These are phyloP conservation scores for Eretmochelys imbricata DNA, from an alignment of 2,113 vertebrate species.

Conservation along the genomic window DNA sequence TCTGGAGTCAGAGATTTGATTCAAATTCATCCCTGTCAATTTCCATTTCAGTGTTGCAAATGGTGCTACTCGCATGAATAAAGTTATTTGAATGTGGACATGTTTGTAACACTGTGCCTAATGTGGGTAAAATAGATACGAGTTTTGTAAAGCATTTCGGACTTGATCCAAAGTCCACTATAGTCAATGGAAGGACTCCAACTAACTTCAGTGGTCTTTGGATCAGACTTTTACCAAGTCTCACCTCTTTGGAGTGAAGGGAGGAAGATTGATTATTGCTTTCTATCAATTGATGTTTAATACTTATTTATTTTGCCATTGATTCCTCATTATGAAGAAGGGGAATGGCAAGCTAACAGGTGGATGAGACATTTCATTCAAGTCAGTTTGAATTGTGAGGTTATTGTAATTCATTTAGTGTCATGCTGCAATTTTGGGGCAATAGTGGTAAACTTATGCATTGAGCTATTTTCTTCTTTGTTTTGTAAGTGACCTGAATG, in stretches of 20 bases:
- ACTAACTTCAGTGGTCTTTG: background rate
- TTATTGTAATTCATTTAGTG: background rate
- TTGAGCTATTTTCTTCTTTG: background rate
- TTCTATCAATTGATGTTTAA: background rate
- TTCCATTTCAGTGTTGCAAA: too few species aligned
- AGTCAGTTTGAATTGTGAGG: background rate
- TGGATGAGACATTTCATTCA: background rate
- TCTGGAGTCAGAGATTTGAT: too few species aligned
- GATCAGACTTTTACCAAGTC: background rate
- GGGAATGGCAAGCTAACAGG: background rate
- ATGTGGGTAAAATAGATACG: background rate
- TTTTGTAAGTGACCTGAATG: background rate
- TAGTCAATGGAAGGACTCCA: background rate
- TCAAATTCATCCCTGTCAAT: too few species aligned
- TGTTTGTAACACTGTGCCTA: background rate
- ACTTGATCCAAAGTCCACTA: background rate
- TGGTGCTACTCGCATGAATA: too few species aligned
- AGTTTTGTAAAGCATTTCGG: background rate
- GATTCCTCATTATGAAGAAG: background rate
- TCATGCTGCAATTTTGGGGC: background rate
- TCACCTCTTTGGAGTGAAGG: background rate
- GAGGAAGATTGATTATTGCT: background rate
- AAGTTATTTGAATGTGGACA: too few species aligned
- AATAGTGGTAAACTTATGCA: rapidly evolving
- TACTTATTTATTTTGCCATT: background rate